Evolutionary conservation across 2,113 vertebrate genomes (phyloP).

Genomic region (Cardinalis cardinalis): DNA sequence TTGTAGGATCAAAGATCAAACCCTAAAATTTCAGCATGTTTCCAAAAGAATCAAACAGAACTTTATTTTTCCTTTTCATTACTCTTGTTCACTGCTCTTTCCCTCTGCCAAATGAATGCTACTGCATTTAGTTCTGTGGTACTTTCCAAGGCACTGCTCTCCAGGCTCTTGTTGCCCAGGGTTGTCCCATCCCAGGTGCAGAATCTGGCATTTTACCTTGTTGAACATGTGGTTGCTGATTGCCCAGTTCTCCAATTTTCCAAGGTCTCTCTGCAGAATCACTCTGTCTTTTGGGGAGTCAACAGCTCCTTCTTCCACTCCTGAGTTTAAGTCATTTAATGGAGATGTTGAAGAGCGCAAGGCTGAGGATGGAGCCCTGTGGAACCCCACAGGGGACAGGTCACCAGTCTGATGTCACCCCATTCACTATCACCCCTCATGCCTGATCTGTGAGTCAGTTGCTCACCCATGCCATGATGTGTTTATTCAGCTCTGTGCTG

Average conservation of each 20-base stretch:
- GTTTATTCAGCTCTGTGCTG: neutral
- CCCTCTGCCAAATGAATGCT: neutral
- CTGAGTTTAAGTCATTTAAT: neutral
- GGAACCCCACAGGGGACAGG: neutral
- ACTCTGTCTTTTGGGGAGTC: neutral
- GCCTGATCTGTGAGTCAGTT: fast-evolving
- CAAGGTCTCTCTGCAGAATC: neutral
- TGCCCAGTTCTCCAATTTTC: neutral
- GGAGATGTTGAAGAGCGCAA: neutral
- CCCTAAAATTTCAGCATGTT: neutral
- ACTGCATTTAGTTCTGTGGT: neutral
- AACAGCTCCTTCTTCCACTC: neutral
- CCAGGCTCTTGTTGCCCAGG: neutral
- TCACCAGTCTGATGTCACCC: fast-evolving
- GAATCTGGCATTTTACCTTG: neutral
- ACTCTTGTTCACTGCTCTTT: neutral
- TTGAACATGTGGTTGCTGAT: neutral
- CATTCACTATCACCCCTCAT: fast-evolving
- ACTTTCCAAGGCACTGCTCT: neutral
- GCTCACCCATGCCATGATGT: neutral
- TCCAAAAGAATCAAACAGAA: neutral
- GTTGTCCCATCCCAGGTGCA: neutral
- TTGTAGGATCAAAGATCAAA: neutral
- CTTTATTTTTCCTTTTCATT: neutral
- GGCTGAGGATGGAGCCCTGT: fast-evolving